Conservation (phyloP, 1,140 invertebrate genomes). For the Pogonomyrmex californicus region DNA sequence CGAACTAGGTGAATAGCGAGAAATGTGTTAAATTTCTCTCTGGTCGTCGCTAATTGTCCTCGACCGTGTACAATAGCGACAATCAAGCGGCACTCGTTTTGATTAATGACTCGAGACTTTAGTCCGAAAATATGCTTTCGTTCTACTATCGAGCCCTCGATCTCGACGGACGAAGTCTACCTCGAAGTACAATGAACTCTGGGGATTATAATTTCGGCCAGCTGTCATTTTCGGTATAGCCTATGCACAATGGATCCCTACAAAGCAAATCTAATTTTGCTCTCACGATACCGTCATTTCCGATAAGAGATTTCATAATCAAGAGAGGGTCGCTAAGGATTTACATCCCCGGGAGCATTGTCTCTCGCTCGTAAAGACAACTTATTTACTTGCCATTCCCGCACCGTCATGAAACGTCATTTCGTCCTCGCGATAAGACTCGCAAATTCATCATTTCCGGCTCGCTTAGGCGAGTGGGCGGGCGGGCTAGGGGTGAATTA, state of each 20-base stretch:
- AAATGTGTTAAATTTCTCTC: slow-evolving; percentile 29
- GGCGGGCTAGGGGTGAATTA: slow-evolving; percentile 40
- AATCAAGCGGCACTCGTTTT: slow-evolving; percentile 47
- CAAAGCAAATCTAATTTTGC: slow-evolving; percentile 64
- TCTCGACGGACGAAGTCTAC: neutral
- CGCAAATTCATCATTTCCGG: slow-evolving; percentile 78
- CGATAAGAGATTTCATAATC: slow-evolving; percentile 74
- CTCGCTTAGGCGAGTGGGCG: slow-evolving; percentile 49
- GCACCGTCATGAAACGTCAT: slow-evolving; percentile 49
- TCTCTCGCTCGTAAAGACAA: slow-evolving; percentile 53
- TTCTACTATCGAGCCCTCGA: slow-evolving; percentile 38
- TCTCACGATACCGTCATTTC: slow-evolving; percentile 53
- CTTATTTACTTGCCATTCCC: slow-evolving; percentile 69
- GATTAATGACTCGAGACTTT: slow-evolving; percentile 31
- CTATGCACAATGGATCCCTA: neutral
- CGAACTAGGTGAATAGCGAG: neutral
- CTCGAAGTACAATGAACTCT: slow-evolving; percentile 13
- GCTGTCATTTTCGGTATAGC: neutral
- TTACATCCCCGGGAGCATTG: slow-evolving; percentile 58
- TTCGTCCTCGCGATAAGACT: slow-evolving; percentile 72
- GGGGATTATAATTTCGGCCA: slow-evolving; percentile 27
- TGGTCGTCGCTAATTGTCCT: slow-evolving; percentile 49
- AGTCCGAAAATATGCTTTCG: slow-evolving; percentile 30
- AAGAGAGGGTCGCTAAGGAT: slow-evolving; percentile 56
- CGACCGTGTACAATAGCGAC: slow-evolving; percentile 26